phyloP scores from a whole-genome alignment of 2,888 invertebrate genomes.

The Drosophila nr. perissopoda region DNA sequence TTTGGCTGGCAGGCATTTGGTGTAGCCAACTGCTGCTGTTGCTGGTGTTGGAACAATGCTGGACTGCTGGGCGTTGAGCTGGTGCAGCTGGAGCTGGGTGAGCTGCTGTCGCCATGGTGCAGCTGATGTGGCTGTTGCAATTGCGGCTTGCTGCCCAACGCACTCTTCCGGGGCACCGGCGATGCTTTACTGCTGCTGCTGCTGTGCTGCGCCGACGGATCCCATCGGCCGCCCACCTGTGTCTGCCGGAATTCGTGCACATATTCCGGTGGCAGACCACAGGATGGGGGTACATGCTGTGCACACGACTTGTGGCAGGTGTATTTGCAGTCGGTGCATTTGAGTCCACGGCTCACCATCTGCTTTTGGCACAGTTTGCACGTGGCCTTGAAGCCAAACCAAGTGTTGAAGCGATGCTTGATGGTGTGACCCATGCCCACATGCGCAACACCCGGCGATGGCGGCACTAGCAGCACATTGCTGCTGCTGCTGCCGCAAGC shows the following conservation, averaged over 20 bases:
- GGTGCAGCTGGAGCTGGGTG: constrained; percentile 97
- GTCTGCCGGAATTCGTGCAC: constrained; percentile 93
- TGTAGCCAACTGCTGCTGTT: constrained; percentile 75
- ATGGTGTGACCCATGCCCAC: constrained; percentile 95
- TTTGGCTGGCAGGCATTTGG: constrained; percentile 79
- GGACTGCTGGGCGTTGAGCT: constrained; percentile 98
- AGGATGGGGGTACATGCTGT: constrained; percentile 95
- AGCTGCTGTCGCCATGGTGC: constrained; percentile 91
- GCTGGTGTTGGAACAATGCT: constrained; percentile 86
- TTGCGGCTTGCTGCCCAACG: constrained; percentile 75
- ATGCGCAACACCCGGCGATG: constrained; percentile 91
- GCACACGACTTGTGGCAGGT: constrained; percentile 92
- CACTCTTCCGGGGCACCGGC: constrained; percentile 78
- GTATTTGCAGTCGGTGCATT: constrained; percentile 98
- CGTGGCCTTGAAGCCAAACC: constrained; percentile 94
- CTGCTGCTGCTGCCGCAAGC: constrained; percentile 62
- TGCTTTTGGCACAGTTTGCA: constrained; percentile 96
- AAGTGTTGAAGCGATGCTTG: constrained; percentile 95
- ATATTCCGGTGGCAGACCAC: constrained; percentile 94
- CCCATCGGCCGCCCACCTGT: constrained; percentile 82
- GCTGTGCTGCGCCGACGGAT: constrained; percentile 40
- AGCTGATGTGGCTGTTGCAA: constrained; percentile 61
- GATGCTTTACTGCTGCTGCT: constrained; percentile 83
- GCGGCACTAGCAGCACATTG: constrained; percentile 86
- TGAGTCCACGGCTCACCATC: constrained; percentile 92